Base-by-base conservation (phyloP, 1,140 invertebrate genomes). In the Drosophila murphyi region DNA sequence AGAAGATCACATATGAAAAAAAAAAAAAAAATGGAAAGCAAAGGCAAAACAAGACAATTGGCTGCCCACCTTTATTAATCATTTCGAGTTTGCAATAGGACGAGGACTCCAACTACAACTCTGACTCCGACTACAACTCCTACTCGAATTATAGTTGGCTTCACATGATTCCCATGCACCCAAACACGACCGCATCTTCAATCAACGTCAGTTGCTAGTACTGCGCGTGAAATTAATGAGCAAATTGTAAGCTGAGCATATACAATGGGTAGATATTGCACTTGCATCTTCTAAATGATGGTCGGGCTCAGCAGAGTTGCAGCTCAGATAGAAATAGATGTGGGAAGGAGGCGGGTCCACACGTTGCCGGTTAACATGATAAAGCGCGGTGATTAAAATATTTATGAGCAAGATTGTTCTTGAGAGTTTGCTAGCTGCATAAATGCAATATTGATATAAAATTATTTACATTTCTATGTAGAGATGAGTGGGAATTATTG, bases 151-250 rank as follows among this genome's bases (percentile, higher is more conserved):
- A n/a, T 45, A 59, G 56, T 59, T 60, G 31, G 10, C 10, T 43
- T 55, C 35, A 62, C 55, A 55, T 60, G 48, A 63, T 87, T 87
- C 83, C 83, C 83, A 87, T 76, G 83, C 65, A 78, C 43, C 70
- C 75, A 86, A 87, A 86, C 82, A 76, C 85, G 85, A 80, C 76
- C 80, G 73, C 80, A 83, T 89, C 86, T 89, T 89, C 85, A 89
- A 89, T 89, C 85, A 89, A 85, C 78, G 85, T 89, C 85, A 88
- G 73, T 63, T 55, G 56, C 47, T n/a, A 45, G 48, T 20, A 37
- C 43, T 55, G 32, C 86, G 86, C 86, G 86, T 43, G 76, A 90
- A 88, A 89, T 88, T 89, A 89, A 88, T 88, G 85, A 89, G 83
- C 83, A 70, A 88, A 89, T 85, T 73, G 80, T 76, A 69, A 67